These are phyloP conservation scores for Notechis scutatus DNA, from an alignment of 2,113 vertebrate species.

Conservation along the genomic window DNA sequence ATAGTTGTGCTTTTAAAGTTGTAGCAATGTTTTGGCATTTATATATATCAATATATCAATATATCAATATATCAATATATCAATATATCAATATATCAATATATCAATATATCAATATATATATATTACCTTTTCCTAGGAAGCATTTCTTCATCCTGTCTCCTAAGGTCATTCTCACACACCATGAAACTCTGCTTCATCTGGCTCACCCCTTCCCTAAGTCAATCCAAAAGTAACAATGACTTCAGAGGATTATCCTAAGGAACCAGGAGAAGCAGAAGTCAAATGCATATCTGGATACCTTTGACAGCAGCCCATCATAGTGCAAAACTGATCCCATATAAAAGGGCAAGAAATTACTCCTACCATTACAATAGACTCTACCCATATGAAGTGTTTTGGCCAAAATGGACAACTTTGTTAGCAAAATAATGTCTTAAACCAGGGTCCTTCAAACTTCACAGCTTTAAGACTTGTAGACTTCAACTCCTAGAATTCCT, in stretches of 20 bases:
- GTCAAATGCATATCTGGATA: not conserved
- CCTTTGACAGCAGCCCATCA: not conserved
- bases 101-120: too few relatives aligned
- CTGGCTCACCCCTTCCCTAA: not conserved
- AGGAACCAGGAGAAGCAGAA: not conserved
- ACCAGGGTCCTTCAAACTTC: too few relatives aligned
- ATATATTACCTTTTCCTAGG: not conserved
- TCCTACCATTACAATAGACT: not conserved
- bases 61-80: too few relatives aligned
- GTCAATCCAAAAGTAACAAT: not conserved
- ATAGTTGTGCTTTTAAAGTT: too few relatives aligned
- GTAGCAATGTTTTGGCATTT: too few relatives aligned
- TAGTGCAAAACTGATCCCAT: not conserved
- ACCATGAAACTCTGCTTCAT: not conserved
- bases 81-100: too few relatives aligned
- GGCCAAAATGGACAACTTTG: not conserved
- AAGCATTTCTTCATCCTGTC: not conserved
- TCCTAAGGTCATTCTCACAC: not conserved
- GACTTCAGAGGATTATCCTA: not conserved
- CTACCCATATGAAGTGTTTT: not conserved
- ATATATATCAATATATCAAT: too few relatives aligned
- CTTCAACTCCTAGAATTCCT: too few relatives aligned
- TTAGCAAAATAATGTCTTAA: not conserved
- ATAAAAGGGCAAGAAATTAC: not conserved
- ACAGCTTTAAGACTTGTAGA: too few relatives aligned